Conservation (phyloP, 2,888 invertebrate genomes). For the Pasiphila rectangulata region DNA sequence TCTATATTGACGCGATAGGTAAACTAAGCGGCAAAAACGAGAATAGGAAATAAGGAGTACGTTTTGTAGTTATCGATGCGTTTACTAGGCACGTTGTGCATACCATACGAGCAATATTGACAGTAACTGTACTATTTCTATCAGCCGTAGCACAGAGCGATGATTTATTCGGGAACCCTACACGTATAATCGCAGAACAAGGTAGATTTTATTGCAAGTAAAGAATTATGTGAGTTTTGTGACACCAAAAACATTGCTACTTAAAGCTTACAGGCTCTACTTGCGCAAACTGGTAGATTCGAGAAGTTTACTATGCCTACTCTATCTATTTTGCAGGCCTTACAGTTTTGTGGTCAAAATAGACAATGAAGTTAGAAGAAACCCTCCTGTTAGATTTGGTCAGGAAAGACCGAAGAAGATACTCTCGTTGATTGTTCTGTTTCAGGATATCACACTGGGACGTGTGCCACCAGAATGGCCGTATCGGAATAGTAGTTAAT, state of each 20-base stretch:
- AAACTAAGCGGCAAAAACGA: constrained; percentile 7
- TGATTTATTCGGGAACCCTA: not conserved
- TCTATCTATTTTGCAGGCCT: too few species aligned
- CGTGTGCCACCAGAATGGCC: too few species aligned
- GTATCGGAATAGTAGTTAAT: too few species aligned
- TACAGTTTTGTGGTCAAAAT: too few species aligned
- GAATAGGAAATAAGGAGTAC: constrained; percentile 10
- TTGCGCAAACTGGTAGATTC: constrained; percentile 35
- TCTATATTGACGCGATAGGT: constrained; percentile 1
- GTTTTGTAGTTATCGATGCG: constrained; percentile 1
- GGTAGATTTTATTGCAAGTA: constrained; percentile 21
- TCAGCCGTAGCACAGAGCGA: not conserved
- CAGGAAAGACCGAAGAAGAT: too few species aligned
- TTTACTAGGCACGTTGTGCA: constrained; percentile 8
- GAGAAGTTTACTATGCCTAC: too few species aligned
- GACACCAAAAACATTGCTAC: constrained; percentile 17
- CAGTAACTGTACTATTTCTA: not conserved
- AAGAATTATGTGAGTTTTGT: not conserved
- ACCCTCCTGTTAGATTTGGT: too few species aligned
- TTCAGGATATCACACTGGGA: too few species aligned
- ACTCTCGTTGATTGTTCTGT: too few species aligned
- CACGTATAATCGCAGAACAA: constrained; percentile 11
- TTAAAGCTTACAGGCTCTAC: constrained; percentile 31
- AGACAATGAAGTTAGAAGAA: too few species aligned
- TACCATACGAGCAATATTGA: not conserved